These are phyloP conservation scores for Amorpha juglandis DNA, from an alignment of 2,888 invertebrate species.

Conservation along the genomic window DNA sequence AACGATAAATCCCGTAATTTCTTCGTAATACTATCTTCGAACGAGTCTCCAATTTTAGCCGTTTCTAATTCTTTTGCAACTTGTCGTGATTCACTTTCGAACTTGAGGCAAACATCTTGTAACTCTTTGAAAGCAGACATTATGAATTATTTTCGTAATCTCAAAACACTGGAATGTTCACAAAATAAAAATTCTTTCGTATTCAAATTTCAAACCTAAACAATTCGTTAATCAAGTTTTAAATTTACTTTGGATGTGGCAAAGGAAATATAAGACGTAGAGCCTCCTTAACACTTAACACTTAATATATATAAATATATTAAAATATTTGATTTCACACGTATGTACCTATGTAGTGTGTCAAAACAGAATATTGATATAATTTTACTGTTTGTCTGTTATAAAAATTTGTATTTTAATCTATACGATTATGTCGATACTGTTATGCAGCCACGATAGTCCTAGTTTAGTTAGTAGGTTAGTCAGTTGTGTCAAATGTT, in stretches of 20 bases:
- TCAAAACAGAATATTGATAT: no score
- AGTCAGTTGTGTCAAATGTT: no score
- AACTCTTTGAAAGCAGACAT: conserved; percentile 66
- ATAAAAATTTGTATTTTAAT: no score
- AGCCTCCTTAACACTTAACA: neutral
- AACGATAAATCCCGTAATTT: conserved; percentile 60
- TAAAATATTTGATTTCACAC: no score
- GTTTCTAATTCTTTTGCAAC: conserved; percentile 53
- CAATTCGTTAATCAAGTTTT: neutral
- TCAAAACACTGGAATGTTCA: neutral
- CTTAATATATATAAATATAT: no score
- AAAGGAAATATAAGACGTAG: neutral
- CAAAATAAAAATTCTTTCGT: conserved; percentile 12
- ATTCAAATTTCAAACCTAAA: conserved; percentile 24
- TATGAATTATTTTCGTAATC: conserved; percentile 23
- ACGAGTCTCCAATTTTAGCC: conserved; percentile 52
- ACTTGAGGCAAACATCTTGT: conserved; percentile 57
- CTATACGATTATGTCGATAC: no score
- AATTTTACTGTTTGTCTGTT: no score
- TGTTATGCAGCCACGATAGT: no score
- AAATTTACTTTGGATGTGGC: neutral
- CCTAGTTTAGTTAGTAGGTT: no score
- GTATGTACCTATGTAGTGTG: no score
- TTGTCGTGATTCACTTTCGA: conserved; percentile 56
- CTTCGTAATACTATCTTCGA: conserved; percentile 59